Percentiles rank a stretch among this genome's conserved stretches.
phyloP scores from a whole-genome alignment of 2,888 invertebrate genomes.

The Coleophora deauratella region DNA sequence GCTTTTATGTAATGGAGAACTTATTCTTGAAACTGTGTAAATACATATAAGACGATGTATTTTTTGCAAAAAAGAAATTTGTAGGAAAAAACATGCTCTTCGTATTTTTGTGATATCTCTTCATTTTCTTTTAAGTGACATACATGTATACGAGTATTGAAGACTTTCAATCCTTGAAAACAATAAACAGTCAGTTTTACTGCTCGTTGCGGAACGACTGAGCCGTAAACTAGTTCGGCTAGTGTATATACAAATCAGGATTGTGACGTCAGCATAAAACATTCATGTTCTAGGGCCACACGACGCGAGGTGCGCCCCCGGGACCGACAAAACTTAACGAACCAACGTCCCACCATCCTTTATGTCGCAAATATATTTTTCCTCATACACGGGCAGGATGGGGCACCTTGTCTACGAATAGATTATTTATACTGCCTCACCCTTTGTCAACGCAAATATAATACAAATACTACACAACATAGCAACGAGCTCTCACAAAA shows the following conservation, averaged over 20 bases:
- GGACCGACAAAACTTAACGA: slow-evolving; percentile 71
- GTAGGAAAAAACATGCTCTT: no score
- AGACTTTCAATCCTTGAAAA: slow-evolving; percentile 23
- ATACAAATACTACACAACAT: slow-evolving; percentile 21
- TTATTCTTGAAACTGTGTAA: no score
- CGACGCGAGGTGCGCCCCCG: slow-evolving; percentile 47
- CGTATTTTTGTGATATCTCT: no score
- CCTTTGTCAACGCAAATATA: slow-evolving; percentile 38
- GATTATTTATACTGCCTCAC: slow-evolving; percentile 61
- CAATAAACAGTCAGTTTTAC: slow-evolving; percentile 51
- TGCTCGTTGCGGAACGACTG: slow-evolving; percentile 37
- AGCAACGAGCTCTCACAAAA: neutral
- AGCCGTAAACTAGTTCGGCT: slow-evolving; percentile 43
- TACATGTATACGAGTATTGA: no score
- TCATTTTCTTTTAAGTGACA: no score
- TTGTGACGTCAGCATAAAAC: slow-evolving; percentile 61
- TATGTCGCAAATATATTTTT: slow-evolving; percentile 65
- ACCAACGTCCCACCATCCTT: slow-evolving; percentile 54
- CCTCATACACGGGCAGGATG: slow-evolving; percentile 32
- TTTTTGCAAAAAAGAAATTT: no score
- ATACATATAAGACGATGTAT: no score
- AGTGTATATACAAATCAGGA: slow-evolving; percentile 64
- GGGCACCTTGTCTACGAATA: slow-evolving; percentile 45
- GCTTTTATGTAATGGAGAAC: no score
- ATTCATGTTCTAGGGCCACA: slow-evolving; percentile 49